Percentiles rank a stretch among this genome's conserved stretches.
phyloP scores from a whole-genome alignment of 2,888 invertebrate species.

The Spilosoma lubricipeda region DNA sequence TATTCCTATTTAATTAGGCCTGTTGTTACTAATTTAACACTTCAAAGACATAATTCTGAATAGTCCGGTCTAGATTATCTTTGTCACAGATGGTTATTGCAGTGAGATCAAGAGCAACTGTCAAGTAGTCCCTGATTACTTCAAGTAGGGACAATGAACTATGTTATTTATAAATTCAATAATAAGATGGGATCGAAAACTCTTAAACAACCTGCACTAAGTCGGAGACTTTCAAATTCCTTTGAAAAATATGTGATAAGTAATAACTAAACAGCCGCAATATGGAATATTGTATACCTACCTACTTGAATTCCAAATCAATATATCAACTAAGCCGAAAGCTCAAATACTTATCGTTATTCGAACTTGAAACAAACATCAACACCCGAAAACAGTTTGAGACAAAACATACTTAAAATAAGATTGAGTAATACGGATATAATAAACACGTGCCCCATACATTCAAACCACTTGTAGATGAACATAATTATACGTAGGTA shows the following conservation, averaged over 20 bases:
- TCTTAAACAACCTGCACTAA: background rate
- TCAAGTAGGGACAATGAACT: background rate
- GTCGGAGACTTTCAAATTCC: background rate
- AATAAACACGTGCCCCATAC: conserved; percentile 51
- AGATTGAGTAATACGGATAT: conserved; percentile 48
- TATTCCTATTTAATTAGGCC: too few relatives aligned
- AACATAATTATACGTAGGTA: conserved; percentile 26
- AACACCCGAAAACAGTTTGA: conserved; percentile 27
- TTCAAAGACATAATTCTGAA: background rate
- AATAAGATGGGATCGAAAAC: background rate
- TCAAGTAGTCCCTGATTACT: background rate
- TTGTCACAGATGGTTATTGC: conserved; percentile 1
- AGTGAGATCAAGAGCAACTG: background rate
- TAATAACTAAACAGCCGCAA: background rate
- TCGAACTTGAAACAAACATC: conserved; percentile 19
- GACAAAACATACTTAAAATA: conserved; percentile 37
- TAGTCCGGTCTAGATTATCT: background rate
- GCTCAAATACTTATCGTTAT: conserved; percentile 10
- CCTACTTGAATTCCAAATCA: background rate
- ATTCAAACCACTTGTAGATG: conserved; percentile 46
- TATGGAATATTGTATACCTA: background rate
- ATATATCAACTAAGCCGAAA: conserved; percentile 6
- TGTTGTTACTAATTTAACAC: background rate
- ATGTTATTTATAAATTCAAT: background rate
- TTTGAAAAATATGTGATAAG: background rate